A percentile compares a stretch with the other conserved stretches of the same genome.
Evolutionary conservation across 2,888 invertebrate genomes (phyloP).

Genomic region (Frankliniella intonsa): DNA sequence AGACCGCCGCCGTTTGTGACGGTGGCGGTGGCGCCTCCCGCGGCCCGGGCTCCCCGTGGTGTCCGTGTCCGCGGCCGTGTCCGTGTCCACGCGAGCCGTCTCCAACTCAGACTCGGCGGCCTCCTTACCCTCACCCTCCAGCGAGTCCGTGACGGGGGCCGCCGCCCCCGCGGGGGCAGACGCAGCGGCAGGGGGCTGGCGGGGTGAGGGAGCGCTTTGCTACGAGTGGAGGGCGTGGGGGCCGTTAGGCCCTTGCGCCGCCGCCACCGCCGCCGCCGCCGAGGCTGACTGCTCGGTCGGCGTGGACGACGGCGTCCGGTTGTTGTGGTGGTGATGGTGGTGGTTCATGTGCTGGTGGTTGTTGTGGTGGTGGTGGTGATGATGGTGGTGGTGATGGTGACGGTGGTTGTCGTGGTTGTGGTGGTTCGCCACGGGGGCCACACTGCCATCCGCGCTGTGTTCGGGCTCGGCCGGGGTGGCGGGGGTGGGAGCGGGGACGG

Average conservation of each 20-base stretch:
- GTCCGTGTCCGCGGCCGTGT: conserved; percentile 7
- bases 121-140: not conserved
- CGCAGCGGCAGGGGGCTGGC: not conserved
- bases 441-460: not conserved
- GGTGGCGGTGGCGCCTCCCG: not conserved
- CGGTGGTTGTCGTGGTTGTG: not conserved
- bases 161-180: too few species aligned
- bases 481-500: not conserved
- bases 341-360: not conserved
- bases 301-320: too few species aligned
- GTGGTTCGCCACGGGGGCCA: not conserved
- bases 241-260: not conserved
- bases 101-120: not conserved
- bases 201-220: conserved; percentile 6
- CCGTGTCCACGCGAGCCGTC: not conserved
- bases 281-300: too few species aligned
- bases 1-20: not conserved
- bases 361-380: not conserved
- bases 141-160: not conserved
- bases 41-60: not conserved
- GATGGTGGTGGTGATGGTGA: not conserved
- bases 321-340: not conserved
- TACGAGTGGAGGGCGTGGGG: not conserved
- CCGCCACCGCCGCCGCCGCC: not conserved
- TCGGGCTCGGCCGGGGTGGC: not conserved